A percentile compares a stretch with the other conserved stretches of the same genome.
Evolutionary conservation across 2,888 invertebrate genomes (phyloP).

Genomic region (Meteorus cinctellus): DNA sequence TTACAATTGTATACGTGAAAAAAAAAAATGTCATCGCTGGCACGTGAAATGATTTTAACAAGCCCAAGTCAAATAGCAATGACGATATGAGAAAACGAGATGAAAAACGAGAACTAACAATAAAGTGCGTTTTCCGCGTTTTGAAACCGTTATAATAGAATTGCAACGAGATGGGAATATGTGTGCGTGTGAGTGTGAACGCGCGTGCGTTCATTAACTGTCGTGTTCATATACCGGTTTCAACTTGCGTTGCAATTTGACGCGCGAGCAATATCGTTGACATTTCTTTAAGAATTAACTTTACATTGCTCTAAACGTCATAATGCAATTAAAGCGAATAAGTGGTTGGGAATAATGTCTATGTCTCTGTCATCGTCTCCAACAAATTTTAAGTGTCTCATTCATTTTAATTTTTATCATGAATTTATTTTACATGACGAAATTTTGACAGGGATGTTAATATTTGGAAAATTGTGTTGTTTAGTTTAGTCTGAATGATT

Average conservation of each 20-base stretch:
- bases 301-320: constrained; percentile 24
- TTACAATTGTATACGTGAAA: background rate
- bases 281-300: constrained; percentile 12
- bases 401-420: background rate
- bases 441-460: too few species aligned
- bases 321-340: constrained; percentile 24
- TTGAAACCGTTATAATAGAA: constrained; percentile 42
- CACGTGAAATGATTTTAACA: constrained; percentile 47
- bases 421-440: too few species aligned
- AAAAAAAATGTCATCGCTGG: constrained; percentile 25
- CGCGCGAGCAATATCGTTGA: constrained; percentile 26
- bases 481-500: too few species aligned
- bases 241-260: constrained; percentile 32
- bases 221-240: constrained; percentile 42
- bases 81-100: constrained; percentile 9
- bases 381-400: background rate
- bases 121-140: constrained; percentile 34
- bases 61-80: constrained; percentile 27
- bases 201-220: constrained; percentile 32
- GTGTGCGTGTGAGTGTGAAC: background rate
- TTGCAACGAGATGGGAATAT: constrained; percentile 20
- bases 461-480: too few species aligned
- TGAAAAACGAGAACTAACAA: constrained; percentile 27
- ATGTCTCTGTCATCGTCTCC: background rate
- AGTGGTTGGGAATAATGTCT: background rate